Evolutionary conservation across 2,113 vertebrate species (phyloP).

Genomic region (Blennius ocellaris): DNA sequence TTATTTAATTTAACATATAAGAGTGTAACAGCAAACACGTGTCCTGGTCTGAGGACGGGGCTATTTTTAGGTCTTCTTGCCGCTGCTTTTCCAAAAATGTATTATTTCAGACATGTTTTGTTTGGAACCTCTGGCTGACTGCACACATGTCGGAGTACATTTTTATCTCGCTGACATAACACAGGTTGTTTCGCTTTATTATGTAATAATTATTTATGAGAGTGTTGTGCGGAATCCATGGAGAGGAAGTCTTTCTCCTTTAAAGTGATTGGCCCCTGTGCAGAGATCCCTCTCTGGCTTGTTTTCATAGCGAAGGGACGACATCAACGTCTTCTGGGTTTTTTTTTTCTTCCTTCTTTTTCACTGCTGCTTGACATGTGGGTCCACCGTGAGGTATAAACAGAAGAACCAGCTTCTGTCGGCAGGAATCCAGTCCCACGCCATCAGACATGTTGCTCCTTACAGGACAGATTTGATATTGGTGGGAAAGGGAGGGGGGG

Average conservation of each 20-base stretch:
- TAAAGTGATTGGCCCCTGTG: conserved; percentile 35
- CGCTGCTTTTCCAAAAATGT: conserved; percentile 7
- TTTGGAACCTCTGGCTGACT: conserved; percentile 22
- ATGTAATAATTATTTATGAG: conserved; percentile 39
- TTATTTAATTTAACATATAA: conserved; percentile 36
- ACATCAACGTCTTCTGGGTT: conserved; percentile 21
- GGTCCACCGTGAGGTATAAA: conserved; percentile 10
- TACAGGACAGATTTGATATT: conserved; percentile 33
- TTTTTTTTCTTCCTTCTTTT: neutral
- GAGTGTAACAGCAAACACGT: conserved; percentile 14
- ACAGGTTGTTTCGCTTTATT: conserved; percentile 29
- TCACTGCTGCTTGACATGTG: conserved; percentile 33
- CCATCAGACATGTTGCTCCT: conserved; percentile 17
- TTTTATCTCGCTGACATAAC: conserved; percentile 32
- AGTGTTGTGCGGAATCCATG: conserved; percentile 8
- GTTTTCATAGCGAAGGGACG: conserved; percentile 34
- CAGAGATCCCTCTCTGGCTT: conserved; percentile 24
- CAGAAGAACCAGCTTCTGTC: conserved; percentile 11
- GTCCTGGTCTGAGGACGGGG: conserved; percentile 13
- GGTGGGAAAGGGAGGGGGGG: conserved; percentile 13
- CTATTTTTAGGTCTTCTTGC: conserved; percentile 27
- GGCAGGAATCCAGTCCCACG: conserved; percentile 23
- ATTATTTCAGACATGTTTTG: conserved; percentile 32
- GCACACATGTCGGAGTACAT: conserved; percentile 27
- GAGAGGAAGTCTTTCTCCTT: neutral